A percentile compares a stretch with the other conserved stretches of the same genome.
Conservation (phyloP, 2,797 vertebrate species). For the Chelon labrosus region DNA sequence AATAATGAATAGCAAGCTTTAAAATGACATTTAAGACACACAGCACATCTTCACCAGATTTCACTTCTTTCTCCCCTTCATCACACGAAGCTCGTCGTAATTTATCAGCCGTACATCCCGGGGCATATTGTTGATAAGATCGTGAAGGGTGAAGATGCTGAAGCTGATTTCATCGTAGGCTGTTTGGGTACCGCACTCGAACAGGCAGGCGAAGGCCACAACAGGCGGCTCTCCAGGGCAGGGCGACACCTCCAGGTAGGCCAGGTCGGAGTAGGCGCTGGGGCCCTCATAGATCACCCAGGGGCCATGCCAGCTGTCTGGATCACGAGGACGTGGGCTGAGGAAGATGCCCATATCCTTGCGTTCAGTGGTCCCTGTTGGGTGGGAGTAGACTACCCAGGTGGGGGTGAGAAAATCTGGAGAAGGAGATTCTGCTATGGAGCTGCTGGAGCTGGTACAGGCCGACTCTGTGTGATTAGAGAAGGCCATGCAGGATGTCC, state of each 20-base stretch:
- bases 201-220: slow-evolving; percentile 91
- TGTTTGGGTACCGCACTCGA: slow-evolving; percentile 88
- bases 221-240: slow-evolving; percentile 62
- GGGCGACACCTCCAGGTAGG: slow-evolving; percentile 85
- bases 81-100: background rate
- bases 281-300: slow-evolving; percentile 96
- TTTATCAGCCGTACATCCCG: slow-evolving; percentile 5
- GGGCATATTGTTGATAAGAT: slow-evolving; percentile 91
- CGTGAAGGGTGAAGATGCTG: slow-evolving; percentile 90
- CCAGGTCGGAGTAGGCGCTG: slow-evolving; percentile 95
- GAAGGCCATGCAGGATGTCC: slow-evolving; percentile 34
- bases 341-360: slow-evolving; percentile 91
- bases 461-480: background rate
- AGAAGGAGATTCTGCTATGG: background rate
- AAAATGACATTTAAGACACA: slow-evolving; percentile 51
- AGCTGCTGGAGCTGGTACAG: background rate
- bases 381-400: slow-evolving; percentile 95
- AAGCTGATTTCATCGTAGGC: slow-evolving; percentile 95
- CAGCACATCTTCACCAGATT: slow-evolving; percentile 62
- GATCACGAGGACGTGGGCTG: slow-evolving; percentile 90
- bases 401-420: slow-evolving; percentile 86
- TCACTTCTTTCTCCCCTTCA: slow-evolving; percentile 60
- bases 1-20: background rate
- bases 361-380: slow-evolving; percentile 85
- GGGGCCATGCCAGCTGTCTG: slow-evolving; percentile 91